phyloP scores from a whole-genome alignment of 2,113 vertebrate species.

The Scomber scombrus region DNA sequence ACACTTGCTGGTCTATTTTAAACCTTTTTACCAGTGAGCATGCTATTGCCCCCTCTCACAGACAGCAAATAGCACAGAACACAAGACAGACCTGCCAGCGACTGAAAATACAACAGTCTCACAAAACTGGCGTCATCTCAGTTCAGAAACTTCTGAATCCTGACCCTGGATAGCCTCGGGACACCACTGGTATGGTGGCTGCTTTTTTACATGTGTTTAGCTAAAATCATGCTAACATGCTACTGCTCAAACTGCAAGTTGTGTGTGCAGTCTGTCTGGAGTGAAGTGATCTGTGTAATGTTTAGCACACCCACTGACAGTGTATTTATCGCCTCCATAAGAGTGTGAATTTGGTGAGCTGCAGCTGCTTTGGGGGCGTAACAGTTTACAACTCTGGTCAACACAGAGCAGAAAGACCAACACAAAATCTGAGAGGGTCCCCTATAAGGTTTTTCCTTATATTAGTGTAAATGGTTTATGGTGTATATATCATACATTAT shows the following conservation, averaged over 20 bases:
- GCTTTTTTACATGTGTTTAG: conserved; percentile 28
- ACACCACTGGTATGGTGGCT: conserved; percentile 51
- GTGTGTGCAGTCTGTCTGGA: conserved; percentile 23
- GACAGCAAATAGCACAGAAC: conserved; percentile 34
- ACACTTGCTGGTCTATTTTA: conserved; percentile 74
- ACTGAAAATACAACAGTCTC: conserved; percentile 23
- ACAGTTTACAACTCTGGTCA: background rate
- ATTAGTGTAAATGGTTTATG: background rate
- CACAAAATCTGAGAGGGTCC: background rate
- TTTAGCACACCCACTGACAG: conserved; percentile 21
- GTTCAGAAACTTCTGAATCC: conserved; percentile 1
- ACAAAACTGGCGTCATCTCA: background rate
- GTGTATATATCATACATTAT: background rate
- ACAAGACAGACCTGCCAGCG: conserved; percentile 27
- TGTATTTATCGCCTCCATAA: background rate
- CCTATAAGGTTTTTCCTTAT: background rate
- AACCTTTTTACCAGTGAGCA: conserved; percentile 48
- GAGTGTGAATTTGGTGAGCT: background rate
- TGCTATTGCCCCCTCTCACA: background rate
- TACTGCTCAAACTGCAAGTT: background rate
- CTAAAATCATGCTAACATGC: conserved; percentile 29
- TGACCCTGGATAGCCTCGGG: background rate
- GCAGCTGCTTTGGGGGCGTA: background rate
- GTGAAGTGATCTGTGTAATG: conserved; percentile 16
- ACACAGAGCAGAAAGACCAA: background rate